phyloP scores from a whole-genome alignment of 2,888 invertebrate species.

The Nemurella pictetii region DNA sequence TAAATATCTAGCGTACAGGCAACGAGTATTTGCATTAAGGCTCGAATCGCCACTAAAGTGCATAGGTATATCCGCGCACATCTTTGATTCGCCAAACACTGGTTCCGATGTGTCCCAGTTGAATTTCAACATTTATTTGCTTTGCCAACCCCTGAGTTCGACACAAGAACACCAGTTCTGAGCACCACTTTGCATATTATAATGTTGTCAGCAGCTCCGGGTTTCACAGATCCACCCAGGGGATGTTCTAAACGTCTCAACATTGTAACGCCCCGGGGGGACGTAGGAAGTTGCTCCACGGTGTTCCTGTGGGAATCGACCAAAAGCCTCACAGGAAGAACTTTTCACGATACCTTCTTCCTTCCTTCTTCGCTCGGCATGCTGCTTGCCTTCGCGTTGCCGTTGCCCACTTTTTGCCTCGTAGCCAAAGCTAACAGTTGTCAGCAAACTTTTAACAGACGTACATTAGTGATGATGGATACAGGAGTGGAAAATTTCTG shows the following conservation, averaged over 20 bases:
- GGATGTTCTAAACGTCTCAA: conserved; percentile 28
- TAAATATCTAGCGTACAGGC: too few species aligned
- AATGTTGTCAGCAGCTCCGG: conserved; percentile 34
- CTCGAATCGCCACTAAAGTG: background rate
- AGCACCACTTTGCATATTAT: conserved; percentile 34
- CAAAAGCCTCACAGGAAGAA: conserved; percentile 34
- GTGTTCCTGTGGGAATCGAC: conserved; percentile 35
- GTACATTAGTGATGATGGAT: background rate
- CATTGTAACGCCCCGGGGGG: conserved; percentile 21
- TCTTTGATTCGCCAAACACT: background rate
- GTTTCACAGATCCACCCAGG: background rate
- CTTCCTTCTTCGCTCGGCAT: background rate
- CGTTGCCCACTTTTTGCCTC: background rate
- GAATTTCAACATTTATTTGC: background rate
- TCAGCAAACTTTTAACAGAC: background rate
- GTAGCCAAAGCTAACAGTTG: background rate
- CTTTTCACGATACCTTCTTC: background rate
- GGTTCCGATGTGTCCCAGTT: background rate
- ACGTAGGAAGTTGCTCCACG: conserved; percentile 33
- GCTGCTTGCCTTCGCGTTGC: background rate
- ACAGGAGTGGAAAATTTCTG: background rate
- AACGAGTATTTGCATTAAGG: too few species aligned
- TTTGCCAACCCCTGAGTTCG: conserved; percentile 24
- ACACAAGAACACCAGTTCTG: conserved; percentile 26
- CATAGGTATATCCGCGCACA: background rate